Evolutionary conservation across 1,140 invertebrate species (phyloP), one percentile per base, ranked within the genome.

Genomic region (Campoletis sonorensis): DNA sequence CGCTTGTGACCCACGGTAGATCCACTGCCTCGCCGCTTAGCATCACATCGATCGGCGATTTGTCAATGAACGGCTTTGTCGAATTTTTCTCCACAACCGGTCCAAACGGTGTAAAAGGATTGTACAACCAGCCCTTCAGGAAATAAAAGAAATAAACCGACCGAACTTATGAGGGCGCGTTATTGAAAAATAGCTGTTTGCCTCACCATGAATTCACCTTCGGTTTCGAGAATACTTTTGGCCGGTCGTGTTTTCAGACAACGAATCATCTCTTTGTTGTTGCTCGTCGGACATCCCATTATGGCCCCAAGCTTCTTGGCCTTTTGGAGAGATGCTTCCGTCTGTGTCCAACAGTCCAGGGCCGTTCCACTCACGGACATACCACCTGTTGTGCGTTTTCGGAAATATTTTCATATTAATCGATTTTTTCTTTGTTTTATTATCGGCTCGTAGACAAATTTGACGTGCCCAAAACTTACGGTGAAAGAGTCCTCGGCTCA

Each of bases 361-460:
- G 94, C 94, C 10, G 95, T 94, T 0, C 96, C 96, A 86, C 96
- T 96, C 91, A 95, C 93, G 0, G 96, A 94, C 33, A 97, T 95
- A 4, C 94, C 96, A 64, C 94, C 83, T 84, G 73, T 18, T 64
- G 23, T 4, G 23, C 61, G 58, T 26, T 23, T 15, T 10, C 61
- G 23, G 7, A 23, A 64, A 58, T 16, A 64, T 26, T 10, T 64
- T 27, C 61, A n/a, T 23, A 64, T 8, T 10, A 83, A n/a, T 76
- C 51, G n/a, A 27, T 71, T 71, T 79, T 23, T 37, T 73, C 27
- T 27, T 64, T 1, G 0, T 68, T n/a, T n/a, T n/a, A n/a, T n/a
- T n/a, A n/a, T n/a, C n/a, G n/a, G n/a, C 40, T 78, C 7, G 18
- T n/a, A 21, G 3, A 51, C 58, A 27, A 79, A 27, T 49, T 49